These are phyloP conservation scores for Diplodus sargus DNA, from an alignment of 2,797 vertebrate species.

Conservation along the genomic window DNA sequence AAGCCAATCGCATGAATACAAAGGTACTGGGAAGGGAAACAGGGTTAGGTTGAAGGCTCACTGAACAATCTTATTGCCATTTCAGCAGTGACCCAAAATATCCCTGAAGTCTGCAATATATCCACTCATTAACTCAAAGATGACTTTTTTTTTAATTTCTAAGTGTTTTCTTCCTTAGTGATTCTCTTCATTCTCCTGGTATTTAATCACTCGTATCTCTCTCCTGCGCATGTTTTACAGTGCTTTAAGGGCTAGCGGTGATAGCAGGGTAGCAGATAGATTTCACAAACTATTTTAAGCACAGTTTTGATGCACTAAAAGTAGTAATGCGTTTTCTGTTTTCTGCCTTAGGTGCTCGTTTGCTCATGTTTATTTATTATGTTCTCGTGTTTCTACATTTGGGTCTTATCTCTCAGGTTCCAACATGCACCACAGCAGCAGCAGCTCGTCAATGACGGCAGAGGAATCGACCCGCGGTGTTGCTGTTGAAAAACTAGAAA, in stretches of 20 bases:
- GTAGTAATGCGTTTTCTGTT: background rate
- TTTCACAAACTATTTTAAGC: slow-evolving; percentile 8
- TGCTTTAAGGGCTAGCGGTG: slow-evolving; percentile 27
- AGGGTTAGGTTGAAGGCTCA: background rate
- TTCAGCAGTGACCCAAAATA: slow-evolving; percentile 1
- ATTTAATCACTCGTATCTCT: slow-evolving; percentile 5
- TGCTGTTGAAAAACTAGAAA: slow-evolving; percentile 95
- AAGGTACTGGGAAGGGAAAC: slow-evolving; percentile 71
- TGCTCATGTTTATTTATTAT: background rate
- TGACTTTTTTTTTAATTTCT: background rate
- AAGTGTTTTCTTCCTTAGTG: slow-evolving; percentile 20
- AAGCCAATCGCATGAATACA: slow-evolving; percentile 71
- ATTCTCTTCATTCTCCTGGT: slow-evolving; percentile 25
- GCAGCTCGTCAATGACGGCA: slow-evolving; percentile 77
- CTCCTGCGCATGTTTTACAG: slow-evolving; percentile 29
- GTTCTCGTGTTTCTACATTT: background rate
- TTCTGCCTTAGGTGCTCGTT: background rate
- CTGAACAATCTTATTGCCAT: background rate
- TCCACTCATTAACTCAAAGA: background rate
- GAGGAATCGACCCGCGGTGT: slow-evolving; percentile 91
- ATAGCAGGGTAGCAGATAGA: background rate
- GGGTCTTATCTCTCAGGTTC: slow-evolving; percentile 82
- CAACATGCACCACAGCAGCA: slow-evolving; percentile 88
- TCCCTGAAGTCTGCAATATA: background rate
- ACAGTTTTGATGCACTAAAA: background rate